phyloP scores from a whole-genome alignment of 2,797 vertebrate species.

The Diplodus sargus region DNA sequence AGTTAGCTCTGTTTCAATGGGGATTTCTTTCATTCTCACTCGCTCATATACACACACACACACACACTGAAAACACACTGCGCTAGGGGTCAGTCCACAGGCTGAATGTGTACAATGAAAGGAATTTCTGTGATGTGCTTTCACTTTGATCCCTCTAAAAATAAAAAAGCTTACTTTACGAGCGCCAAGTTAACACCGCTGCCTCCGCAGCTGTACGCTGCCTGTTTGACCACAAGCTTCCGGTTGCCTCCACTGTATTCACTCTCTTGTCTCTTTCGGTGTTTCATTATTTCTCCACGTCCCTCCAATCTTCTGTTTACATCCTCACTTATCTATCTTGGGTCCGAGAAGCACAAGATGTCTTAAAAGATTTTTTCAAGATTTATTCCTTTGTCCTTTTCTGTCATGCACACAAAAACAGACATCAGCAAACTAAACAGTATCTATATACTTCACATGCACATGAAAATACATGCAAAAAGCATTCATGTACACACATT shows the following conservation, averaged over 20 bases:
- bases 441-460: background rate
- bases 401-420: background rate
- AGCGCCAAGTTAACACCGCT: constrained; percentile 33
- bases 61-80: background rate
- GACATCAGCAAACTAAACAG: background rate
- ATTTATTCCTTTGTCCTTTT: background rate
- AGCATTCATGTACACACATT: background rate
- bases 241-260: constrained; percentile 29
- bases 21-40: background rate
- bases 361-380: background rate
- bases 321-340: background rate
- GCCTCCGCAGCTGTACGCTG: constrained; percentile 63
- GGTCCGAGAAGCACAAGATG: background rate
- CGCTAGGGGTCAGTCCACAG: constrained; percentile 21
- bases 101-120: constrained; percentile 42
- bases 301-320: constrained; percentile 6
- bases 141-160: constrained; percentile 58
- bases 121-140: constrained; percentile 60
- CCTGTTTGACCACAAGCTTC: constrained; percentile 68
- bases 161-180: constrained; percentile 41
- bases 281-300: background rate
- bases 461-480: background rate
- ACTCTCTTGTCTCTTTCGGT: background rate
- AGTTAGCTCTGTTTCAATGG: background rate
- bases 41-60: constrained; percentile 1